Evolutionary conservation across 2,888 invertebrate genomes (phyloP).

Genomic region (Cactoblastis cactorum): DNA sequence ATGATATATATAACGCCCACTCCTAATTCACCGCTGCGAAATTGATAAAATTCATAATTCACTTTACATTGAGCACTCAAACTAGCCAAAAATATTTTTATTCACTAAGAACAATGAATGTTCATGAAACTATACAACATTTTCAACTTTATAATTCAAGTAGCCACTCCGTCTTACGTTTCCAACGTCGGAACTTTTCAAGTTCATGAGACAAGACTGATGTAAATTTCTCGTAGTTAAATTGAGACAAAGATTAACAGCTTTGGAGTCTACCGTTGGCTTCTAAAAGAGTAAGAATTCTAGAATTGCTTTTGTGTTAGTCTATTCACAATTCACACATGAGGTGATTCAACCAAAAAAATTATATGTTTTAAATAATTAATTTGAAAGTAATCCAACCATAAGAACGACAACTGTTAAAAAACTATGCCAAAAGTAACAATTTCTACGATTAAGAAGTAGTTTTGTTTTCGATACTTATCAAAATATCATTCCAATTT

Average conservation of each 20-base stretch:
- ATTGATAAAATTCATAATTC: neutral
- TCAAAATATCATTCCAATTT: no score
- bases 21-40: neutral
- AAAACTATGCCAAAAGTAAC: no score
- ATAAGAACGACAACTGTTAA: no score
- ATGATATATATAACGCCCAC: no score
- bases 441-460: no score
- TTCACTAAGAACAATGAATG: neutral
- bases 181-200: neutral
- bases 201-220: neutral
- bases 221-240: conserved; percentile 5
- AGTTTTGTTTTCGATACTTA: no score
- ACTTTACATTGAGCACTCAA: neutral
- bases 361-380: no score
- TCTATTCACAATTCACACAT: no score
- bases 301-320: neutral
- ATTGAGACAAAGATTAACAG: conserved; percentile 7
- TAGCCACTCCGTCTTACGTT: neutral
- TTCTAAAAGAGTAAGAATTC: neutral
- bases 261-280: neutral
- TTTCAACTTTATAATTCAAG: neutral
- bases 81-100: neutral
- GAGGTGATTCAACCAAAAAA: no score
- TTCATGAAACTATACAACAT: neutral
- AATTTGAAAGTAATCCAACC: no score